A percentile compares a stretch with the other conserved stretches of the same genome.
phyloP scores from a whole-genome alignment of 2,888 invertebrate species.

The Diaprepes abbreviatus region DNA sequence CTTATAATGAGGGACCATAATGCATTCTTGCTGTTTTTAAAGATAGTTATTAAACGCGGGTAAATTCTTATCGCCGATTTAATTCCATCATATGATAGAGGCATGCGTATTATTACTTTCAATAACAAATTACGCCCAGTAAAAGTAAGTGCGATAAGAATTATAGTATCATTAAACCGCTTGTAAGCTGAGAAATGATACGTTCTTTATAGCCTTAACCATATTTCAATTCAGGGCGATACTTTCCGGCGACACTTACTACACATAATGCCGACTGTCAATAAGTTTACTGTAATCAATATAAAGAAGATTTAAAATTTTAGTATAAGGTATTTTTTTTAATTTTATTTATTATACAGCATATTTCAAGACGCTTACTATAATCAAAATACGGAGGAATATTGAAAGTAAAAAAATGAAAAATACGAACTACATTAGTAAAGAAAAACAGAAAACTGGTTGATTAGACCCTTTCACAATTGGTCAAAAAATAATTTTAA shows the following conservation, averaged over 20 bases:
- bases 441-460: no score
- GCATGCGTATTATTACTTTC: slow-evolving; percentile 43
- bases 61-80: slow-evolving; percentile 40
- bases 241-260: background rate
- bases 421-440: no score
- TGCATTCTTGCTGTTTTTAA: slow-evolving; percentile 43
- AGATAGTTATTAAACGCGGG: slow-evolving; percentile 39
- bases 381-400: no score
- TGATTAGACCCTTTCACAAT: no score
- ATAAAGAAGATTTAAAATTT: no score
- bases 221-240: slow-evolving; percentile 28
- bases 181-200: slow-evolving; percentile 36
- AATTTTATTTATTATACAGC: no score
- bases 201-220: slow-evolving; percentile 31
- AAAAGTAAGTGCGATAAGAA: slow-evolving; percentile 43
- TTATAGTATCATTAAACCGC: slow-evolving; percentile 36
- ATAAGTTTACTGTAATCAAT: no score
- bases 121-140: slow-evolving; percentile 42
- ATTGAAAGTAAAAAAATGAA: no score
- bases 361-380: no score
- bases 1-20: slow-evolving; percentile 33
- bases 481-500: no score
- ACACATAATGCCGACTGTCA: no score
- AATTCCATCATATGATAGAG: slow-evolving; percentile 40
- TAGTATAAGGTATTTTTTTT: no score